Evolutionary conservation across 2,888 invertebrate species (phyloP).

Genomic region (Pedicia rivosa): DNA sequence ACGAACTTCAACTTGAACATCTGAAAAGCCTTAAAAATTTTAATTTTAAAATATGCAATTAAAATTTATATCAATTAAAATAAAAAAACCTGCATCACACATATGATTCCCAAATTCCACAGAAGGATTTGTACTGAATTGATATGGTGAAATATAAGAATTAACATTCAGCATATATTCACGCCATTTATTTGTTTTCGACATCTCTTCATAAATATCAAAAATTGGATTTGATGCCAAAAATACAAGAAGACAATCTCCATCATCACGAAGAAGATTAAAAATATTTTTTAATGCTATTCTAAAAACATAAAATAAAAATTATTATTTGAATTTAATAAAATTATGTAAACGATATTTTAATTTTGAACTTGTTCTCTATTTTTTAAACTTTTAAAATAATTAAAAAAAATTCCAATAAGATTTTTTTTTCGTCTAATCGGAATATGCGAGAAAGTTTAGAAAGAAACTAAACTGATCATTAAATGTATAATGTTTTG

Average conservation of each 20-base stretch:
- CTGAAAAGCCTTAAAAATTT: no score
- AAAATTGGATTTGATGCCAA: slow-evolving; percentile 51
- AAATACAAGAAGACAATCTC: slow-evolving; percentile 51
- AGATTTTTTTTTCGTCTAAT: slow-evolving; percentile 2
- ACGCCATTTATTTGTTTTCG: slow-evolving; percentile 40
- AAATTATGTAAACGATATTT: no score
- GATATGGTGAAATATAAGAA: slow-evolving; percentile 50
- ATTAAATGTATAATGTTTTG: no score
- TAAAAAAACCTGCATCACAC: slow-evolving; percentile 41
- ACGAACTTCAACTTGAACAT: slow-evolving; percentile 40
- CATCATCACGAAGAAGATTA: slow-evolving; percentile 45
- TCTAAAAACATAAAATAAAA: slow-evolving; percentile 31
- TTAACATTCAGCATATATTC: slow-evolving; percentile 47
- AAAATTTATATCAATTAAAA: no score
- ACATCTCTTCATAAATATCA: slow-evolving; percentile 47
- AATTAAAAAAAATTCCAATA: slow-evolving; percentile 1
- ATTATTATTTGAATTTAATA: no score
- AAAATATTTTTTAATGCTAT: slow-evolving; percentile 46
- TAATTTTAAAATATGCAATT: no score
- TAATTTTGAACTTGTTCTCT: no score
- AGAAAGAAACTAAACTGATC: no score
- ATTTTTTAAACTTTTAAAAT: no score
- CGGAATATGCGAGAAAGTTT: no score
- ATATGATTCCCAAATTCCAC: slow-evolving; percentile 38
- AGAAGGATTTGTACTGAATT: slow-evolving; percentile 41